phyloP scores from a whole-genome alignment of 2,113 vertebrate species.

The Nyctereutes procyonoides region DNA sequence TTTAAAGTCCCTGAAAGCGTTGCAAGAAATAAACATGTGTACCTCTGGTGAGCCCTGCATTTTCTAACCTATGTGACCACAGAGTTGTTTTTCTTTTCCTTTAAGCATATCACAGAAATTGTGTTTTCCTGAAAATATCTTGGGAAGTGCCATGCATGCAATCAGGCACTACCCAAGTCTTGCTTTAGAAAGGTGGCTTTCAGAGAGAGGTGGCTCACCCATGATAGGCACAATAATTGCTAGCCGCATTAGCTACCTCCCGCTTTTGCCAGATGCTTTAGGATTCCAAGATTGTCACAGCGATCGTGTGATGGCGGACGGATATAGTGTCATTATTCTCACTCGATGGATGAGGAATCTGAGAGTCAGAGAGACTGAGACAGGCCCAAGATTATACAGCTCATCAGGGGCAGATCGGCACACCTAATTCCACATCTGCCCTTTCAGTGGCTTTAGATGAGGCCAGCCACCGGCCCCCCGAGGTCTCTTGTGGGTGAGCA shows the following conservation, averaged over 20 bases:
- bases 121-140: background rate
- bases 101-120: background rate
- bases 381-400: background rate
- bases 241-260: background rate
- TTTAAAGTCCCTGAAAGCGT: constrained; percentile 12
- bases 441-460: background rate
- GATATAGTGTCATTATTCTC: background rate
- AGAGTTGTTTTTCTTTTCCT: background rate
- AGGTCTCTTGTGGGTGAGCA: background rate
- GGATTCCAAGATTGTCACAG: background rate
- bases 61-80: constrained; percentile 15
- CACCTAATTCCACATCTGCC: background rate
- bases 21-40: background rate
- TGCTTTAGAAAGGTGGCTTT: background rate
- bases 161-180: background rate
- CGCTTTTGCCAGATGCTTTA: background rate
- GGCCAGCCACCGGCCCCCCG: background rate
- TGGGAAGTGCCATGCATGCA: background rate
- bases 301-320: background rate
- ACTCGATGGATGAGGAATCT: background rate
- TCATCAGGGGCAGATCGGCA: background rate
- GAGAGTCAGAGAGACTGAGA: background rate
- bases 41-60: background rate
- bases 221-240: background rate
- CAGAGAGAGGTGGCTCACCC: background rate